Evolutionary conservation across 2,113 vertebrate species (phyloP).

Genomic region (Macrotis lagotis): DNA sequence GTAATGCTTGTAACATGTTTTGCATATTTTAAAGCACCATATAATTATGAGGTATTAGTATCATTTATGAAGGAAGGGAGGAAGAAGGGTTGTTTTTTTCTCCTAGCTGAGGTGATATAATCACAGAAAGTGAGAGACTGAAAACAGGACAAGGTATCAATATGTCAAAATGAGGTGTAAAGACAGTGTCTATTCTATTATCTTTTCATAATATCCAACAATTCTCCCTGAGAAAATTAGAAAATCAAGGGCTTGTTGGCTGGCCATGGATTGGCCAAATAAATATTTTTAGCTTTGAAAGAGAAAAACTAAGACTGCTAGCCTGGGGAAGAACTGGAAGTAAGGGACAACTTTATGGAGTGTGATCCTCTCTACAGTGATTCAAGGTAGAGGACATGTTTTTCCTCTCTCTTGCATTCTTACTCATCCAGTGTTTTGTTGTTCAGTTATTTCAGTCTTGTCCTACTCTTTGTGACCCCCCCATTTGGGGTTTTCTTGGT

Average conservation of each 20-base stretch:
- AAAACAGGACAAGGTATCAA: background rate
- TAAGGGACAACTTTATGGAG: background rate
- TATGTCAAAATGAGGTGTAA: background rate
- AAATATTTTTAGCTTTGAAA: background rate
- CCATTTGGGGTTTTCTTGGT: background rate
- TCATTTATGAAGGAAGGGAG: background rate
- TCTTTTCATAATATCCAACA: background rate
- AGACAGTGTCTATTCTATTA: background rate
- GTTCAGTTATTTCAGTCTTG: background rate
- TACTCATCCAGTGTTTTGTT: background rate
- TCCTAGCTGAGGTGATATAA: background rate
- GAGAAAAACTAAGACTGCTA: background rate
- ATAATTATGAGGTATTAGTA: background rate
- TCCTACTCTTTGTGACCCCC: background rate
- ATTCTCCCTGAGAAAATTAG: background rate
- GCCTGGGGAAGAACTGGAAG: background rate
- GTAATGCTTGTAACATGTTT: background rate
- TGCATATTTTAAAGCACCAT: background rate
- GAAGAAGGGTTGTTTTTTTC: background rate
- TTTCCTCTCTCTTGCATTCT: no score
- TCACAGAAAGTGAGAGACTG: background rate
- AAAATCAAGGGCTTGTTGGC: background rate
- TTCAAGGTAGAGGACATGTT: background rate
- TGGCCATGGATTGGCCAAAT: background rate
- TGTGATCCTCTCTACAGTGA: background rate